Conservation (phyloP, 2,888 invertebrate species). For the Dasysyrphus tricinctus region DNA sequence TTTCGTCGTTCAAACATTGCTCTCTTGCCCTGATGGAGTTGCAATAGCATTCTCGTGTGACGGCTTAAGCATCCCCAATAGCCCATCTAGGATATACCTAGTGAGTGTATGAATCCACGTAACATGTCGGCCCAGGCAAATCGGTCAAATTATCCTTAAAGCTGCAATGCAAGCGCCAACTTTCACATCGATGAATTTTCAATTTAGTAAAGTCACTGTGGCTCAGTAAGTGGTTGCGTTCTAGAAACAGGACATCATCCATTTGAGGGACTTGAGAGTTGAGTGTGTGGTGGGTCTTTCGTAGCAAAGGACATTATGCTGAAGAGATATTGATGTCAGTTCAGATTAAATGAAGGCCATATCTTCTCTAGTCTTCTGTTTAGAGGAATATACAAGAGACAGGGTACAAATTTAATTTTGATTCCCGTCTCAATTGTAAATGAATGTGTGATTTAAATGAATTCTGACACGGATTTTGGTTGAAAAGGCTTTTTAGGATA, state of each 20-base stretch:
- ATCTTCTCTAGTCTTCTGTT: neutral
- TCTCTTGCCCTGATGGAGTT: constrained; percentile 11
- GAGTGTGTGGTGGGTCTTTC: neutral
- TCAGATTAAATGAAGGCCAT: constrained; percentile 18
- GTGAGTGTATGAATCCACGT: constrained; percentile 31
- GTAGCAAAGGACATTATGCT: constrained; percentile 30
- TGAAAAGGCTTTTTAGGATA: neutral
- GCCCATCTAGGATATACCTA: constrained; percentile 2
- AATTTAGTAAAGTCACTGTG: constrained; percentile 56
- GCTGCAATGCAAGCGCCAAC: constrained; percentile 50
- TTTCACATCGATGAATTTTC: constrained; percentile 70
- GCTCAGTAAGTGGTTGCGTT: constrained; percentile 19
- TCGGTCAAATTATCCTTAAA: constrained; percentile 61
- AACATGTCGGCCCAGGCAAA: constrained; percentile 27
- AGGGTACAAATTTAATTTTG: constrained; percentile 19
- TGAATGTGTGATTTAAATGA: constrained; percentile 33
- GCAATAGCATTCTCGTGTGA: neutral
- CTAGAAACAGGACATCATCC: constrained; percentile 10
- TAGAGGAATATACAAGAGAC: neutral
- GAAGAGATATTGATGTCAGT: constrained; percentile 52
- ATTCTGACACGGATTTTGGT: constrained; percentile 19
- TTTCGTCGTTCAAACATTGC: neutral
- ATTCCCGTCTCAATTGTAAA: neutral
- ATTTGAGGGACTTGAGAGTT: constrained; percentile 11
- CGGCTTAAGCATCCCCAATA: constrained; percentile 20